These are phyloP conservation scores for Aplysia californica DNA, from an alignment of 1,140 invertebrate genomes.

Conservation along the genomic window DNA sequence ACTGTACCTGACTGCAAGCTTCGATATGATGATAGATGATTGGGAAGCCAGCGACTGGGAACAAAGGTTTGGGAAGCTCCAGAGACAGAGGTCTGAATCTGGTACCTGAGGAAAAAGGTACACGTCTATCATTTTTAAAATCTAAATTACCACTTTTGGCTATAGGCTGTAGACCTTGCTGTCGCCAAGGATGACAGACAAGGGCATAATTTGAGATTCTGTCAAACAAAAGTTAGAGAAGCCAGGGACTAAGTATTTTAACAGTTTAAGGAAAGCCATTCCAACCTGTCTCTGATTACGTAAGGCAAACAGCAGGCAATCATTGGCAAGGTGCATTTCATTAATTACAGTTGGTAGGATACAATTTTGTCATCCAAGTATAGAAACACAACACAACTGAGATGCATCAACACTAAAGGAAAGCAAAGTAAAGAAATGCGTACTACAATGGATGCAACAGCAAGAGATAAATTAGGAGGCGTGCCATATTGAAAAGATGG, in stretches of 20 bases:
- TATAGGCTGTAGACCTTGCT: too few relatives aligned
- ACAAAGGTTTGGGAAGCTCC: constrained; percentile 96
- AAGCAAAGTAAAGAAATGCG: too few relatives aligned
- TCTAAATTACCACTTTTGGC: too few relatives aligned
- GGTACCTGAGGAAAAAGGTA: constrained; percentile 78
- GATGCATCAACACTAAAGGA: too few relatives aligned
- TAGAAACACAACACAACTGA: too few relatives aligned
- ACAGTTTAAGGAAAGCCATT: background rate
- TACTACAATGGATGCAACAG: too few relatives aligned
- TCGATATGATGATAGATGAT: constrained; percentile 97
- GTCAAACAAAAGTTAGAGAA: constrained; percentile 1
- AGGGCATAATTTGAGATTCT: background rate
- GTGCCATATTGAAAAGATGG: too few relatives aligned
- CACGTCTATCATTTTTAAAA: background rate
- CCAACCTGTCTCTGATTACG: background rate
- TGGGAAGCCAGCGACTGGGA: constrained; percentile 91
- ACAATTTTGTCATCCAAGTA: too few relatives aligned
- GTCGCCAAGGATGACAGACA: background rate
- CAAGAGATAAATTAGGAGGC: too few relatives aligned
- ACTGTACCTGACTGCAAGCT: constrained; percentile 80
- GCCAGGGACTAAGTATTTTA: background rate
- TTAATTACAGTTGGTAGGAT: too few relatives aligned
- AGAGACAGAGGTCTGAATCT: constrained; percentile 96
- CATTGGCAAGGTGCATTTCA: too few relatives aligned
- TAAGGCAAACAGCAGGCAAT: too few relatives aligned